These are phyloP conservation scores for Leuctra nigra DNA, from an alignment of 2,888 invertebrate genomes.

Conservation along the genomic window DNA sequence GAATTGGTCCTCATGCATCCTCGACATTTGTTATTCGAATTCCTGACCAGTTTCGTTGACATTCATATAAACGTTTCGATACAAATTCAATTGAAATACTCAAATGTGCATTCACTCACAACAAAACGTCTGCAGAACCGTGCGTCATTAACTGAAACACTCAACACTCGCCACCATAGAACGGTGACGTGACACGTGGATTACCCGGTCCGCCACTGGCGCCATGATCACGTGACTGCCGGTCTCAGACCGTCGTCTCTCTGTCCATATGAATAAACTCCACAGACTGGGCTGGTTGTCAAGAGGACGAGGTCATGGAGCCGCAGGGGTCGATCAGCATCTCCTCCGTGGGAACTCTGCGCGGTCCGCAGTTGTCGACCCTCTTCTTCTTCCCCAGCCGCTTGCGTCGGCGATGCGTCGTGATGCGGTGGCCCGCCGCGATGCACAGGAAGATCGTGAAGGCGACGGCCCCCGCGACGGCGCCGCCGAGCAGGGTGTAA, in stretches of 20 bases:
- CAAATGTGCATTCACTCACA: no score
- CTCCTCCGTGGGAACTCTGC: conserved; percentile 61
- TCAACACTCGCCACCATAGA: no score
- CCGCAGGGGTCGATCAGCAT: conserved; percentile 55
- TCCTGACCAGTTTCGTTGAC: no score
- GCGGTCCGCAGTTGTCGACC: conserved; percentile 45
- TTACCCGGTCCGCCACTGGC: no score
- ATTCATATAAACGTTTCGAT: no score
- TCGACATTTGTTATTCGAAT: no score
- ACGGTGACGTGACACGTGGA: no score
- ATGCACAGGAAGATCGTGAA: conserved; percentile 52
- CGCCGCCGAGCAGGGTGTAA: conserved; percentile 48
- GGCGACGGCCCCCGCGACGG: conserved; percentile 49
- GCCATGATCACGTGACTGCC: no score
- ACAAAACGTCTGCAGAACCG: no score
- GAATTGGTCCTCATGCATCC: no score
- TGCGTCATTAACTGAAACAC: no score
- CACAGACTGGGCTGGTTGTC: conserved; percentile 84
- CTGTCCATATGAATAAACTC: conserved; percentile 90
- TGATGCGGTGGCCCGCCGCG: conserved; percentile 51
- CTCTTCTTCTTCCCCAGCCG: conserved; percentile 47
- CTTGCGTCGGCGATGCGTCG: conserved; percentile 48
- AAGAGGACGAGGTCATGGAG: conserved; percentile 68
- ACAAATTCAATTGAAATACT: no score
- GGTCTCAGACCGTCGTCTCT: conserved; percentile 81